Base-by-base conservation (phyloP, 1,140 invertebrate genomes). In the Musca domestica region DNA sequence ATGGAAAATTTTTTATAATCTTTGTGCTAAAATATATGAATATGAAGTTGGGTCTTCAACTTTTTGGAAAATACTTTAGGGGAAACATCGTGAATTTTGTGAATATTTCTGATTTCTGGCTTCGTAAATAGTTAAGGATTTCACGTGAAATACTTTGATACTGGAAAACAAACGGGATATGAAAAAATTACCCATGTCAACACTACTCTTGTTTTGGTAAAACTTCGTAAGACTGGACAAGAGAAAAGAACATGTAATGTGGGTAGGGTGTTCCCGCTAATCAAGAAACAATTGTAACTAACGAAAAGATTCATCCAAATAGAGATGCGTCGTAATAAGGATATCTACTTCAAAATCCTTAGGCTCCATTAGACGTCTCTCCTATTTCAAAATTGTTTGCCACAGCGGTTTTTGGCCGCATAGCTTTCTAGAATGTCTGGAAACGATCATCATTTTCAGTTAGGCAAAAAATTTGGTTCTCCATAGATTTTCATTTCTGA, bases 241-340 rank as follows among this genome's bases (percentile, higher is more conserved):
- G 48, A 81, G 23, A 65, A 71, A 71, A 0, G 68, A 64, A 34
- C 75, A 73, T 10, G 66, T 64, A 2, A 81, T 51, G 66, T 81
- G 71, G 1, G 70, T 64, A 2, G 77, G 73, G 6, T 46, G 69
- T 76, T 66, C 22, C 1, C 52, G 64, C 34, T 0, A 63, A 49
- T 1, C 34, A 6, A 52, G 70, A 5, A 65, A 22, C 19, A 56
- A 15, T 7, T 71, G 49, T 7, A 74, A 64, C 46, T 51, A 41
- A 1, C 48, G 3, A 6, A 81, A 78, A 5, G 71, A 20, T 2
- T 68, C 17, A 0, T 14, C 27, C 54, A 81, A 72, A 9, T 69
- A n/a, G 2, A 46, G n/a, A n/a, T 67, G 64, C 15, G 71, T 66
- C 15, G 56, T 66, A 3, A 81, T 69, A 5, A 75, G 56, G 6